Conservation (phyloP, 2,797 vertebrate genomes). For the Hapalemur alaotrensis region DNA sequence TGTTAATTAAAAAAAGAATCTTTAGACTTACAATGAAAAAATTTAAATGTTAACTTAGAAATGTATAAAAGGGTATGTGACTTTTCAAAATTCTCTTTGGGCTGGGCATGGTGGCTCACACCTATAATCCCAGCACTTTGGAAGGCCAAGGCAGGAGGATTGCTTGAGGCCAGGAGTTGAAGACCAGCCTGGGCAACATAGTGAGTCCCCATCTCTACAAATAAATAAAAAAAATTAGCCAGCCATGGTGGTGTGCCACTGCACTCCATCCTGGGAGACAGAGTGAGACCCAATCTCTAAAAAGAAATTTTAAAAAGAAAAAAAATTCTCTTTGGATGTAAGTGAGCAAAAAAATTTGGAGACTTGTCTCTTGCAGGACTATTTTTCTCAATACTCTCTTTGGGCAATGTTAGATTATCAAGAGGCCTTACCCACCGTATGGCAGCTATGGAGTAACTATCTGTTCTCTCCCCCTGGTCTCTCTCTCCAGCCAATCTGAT, state of each 20-base stretch:
- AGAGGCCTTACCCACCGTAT: accelerated
- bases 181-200: not conserved
- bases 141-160: not conserved
- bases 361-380: not conserved
- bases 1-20: not conserved
- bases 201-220: not conserved
- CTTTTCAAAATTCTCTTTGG: not conserved
- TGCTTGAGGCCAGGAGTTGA: not conserved
- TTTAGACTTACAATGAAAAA: not conserved
- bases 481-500: not conserved
- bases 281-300: not conserved
- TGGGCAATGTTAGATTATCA: not conserved
- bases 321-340: not conserved
- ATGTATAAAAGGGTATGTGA: not conserved
- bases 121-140: not conserved
- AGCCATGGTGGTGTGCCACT: not conserved
- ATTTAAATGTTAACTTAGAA: not conserved
- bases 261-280: not conserved
- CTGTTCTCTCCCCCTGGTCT: not conserved
- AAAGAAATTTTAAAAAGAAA: not conserved
- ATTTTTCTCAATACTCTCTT: not conserved
- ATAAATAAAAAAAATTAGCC: not conserved
- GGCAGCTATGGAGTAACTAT: not conserved
- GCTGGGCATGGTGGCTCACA: not conserved
- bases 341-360: not conserved